Percentiles rank a stretch among this genome's conserved stretches.
These are phyloP conservation scores for Sebastes glaucus DNA, from an alignment of 2,797 vertebrate species.

Conservation along the genomic window DNA sequence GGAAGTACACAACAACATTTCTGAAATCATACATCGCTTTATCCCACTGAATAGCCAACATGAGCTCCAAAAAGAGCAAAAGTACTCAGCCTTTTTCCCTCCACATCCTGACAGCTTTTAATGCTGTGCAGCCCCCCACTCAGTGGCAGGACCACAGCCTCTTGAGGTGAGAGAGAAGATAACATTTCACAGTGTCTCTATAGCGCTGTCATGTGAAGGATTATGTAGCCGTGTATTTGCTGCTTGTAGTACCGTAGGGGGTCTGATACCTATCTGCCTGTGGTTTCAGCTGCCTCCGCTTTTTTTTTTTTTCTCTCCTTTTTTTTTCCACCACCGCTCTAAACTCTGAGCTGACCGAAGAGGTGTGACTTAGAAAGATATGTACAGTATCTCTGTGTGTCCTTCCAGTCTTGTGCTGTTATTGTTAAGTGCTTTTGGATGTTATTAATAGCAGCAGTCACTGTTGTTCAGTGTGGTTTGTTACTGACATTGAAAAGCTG, in stretches of 20 bases:
- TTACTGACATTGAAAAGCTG: conserved; percentile 27
- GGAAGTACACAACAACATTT: too few species aligned
- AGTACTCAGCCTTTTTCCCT: conserved; percentile 59
- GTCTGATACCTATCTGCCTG: conserved; percentile 83
- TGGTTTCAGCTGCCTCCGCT: conserved; percentile 65
- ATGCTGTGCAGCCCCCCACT: conserved; percentile 77
- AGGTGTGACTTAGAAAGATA: conserved; percentile 75
- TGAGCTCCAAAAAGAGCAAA: conserved; percentile 49
- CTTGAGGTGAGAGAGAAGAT: conserved; percentile 82
- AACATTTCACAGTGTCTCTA: conserved; percentile 85
- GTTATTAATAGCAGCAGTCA: conserved; percentile 74
- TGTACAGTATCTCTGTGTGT: conserved; percentile 70
- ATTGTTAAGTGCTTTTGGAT: conserved; percentile 71
- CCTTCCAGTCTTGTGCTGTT: conserved; percentile 65
- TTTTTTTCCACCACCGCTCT: conserved; percentile 38
- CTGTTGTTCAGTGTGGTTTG: conserved; percentile 57
- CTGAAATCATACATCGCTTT: too few species aligned
- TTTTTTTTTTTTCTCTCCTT: conserved; percentile 43
- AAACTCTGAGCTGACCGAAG: conserved; percentile 69
- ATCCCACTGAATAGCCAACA: conserved; percentile 32
- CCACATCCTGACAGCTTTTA: conserved; percentile 82
- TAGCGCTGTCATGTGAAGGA: conserved; percentile 84
- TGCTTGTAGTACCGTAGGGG: conserved; percentile 80
- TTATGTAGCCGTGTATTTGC: conserved; percentile 78
- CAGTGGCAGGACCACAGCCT: conserved; percentile 79